Evolutionary conservation across 2,888 invertebrate genomes (phyloP).

Genomic region (Galeopsomyia nigrocyanea): DNA sequence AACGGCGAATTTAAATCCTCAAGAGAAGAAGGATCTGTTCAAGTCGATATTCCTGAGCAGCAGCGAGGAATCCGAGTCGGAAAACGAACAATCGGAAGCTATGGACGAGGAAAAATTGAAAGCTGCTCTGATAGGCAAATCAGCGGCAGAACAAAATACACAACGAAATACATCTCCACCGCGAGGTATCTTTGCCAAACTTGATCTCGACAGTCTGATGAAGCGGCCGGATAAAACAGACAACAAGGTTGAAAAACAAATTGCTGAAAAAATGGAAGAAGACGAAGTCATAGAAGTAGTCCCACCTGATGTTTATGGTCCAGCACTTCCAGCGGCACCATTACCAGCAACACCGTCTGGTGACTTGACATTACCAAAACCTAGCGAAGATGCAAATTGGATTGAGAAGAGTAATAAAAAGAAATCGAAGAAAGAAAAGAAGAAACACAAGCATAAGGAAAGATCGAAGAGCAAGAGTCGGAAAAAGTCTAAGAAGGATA

Average conservation of each 20-base stretch:
- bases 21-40: slow-evolving; percentile 83
- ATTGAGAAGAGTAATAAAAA: slow-evolving; percentile 56
- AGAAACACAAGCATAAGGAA: slow-evolving; percentile 63
- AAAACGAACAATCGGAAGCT: slow-evolving; percentile 62
- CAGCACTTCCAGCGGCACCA: slow-evolving; percentile 72
- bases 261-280: slow-evolving; percentile 14
- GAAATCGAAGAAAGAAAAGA: slow-evolving; percentile 64
- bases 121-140: slow-evolving; percentile 61
- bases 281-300: slow-evolving; percentile 38
- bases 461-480: slow-evolving; percentile 58
- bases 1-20: slow-evolving; percentile 60
- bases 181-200: slow-evolving; percentile 79
- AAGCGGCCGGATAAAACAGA: slow-evolving; percentile 43
- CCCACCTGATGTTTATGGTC: slow-evolving; percentile 71
- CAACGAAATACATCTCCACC: slow-evolving; percentile 79
- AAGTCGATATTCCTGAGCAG: slow-evolving; percentile 91
- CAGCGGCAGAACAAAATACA: slow-evolving; percentile 71
- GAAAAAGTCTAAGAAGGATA: slow-evolving; percentile 61
- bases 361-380: slow-evolving; percentile 46
- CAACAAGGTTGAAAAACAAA: neutral
- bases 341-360: slow-evolving; percentile 56
- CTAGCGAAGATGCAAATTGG: slow-evolving; percentile 55
- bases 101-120: slow-evolving; percentile 58
- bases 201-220: slow-evolving; percentile 74
- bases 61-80: slow-evolving; percentile 76